Evolutionary conservation across 2,888 invertebrate species (phyloP).

Genomic region (Hirtodrosophila histrioides): DNA sequence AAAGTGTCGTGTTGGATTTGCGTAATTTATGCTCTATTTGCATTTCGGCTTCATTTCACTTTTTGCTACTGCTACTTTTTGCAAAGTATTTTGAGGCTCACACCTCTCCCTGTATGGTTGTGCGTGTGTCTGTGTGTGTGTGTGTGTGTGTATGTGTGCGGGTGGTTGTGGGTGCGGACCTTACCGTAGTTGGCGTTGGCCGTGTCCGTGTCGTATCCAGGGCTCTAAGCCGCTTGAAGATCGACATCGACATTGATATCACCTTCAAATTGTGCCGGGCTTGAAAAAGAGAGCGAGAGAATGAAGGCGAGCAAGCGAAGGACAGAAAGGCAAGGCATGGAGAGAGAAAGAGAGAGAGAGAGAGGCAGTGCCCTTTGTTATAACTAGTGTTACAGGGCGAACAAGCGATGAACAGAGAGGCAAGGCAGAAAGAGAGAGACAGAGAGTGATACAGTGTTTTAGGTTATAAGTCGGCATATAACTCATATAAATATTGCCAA

Average conservation of each 20-base stretch:
- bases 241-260: conserved; percentile 33
- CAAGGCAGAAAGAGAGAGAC: too few species aligned
- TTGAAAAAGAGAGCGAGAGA: not conserved
- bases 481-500: too few species aligned
- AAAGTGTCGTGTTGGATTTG: conserved; percentile 78
- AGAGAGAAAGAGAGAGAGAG: too few species aligned
- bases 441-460: too few species aligned
- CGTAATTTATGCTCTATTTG: conserved; percentile 81
- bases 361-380: too few species aligned
- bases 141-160: conserved; percentile 6
- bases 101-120: conserved; percentile 4
- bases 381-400: too few species aligned
- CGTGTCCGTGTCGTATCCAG: conserved; percentile 4
- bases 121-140: not conserved
- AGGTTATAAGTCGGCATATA: too few species aligned
- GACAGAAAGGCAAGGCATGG: too few species aligned
- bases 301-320: too few species aligned
- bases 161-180: conserved; percentile 7
- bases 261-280: conserved; percentile 13
- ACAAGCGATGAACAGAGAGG: too few species aligned
- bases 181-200: conserved; percentile 19
- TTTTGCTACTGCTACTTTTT: conserved; percentile 60
- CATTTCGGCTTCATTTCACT: conserved; percentile 78
- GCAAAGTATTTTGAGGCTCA: conserved; percentile 45
- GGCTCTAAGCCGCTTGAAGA: conserved; percentile 11